Conservation (phyloP, 2,113 vertebrate species). For the Pongo pygmaeus region DNA sequence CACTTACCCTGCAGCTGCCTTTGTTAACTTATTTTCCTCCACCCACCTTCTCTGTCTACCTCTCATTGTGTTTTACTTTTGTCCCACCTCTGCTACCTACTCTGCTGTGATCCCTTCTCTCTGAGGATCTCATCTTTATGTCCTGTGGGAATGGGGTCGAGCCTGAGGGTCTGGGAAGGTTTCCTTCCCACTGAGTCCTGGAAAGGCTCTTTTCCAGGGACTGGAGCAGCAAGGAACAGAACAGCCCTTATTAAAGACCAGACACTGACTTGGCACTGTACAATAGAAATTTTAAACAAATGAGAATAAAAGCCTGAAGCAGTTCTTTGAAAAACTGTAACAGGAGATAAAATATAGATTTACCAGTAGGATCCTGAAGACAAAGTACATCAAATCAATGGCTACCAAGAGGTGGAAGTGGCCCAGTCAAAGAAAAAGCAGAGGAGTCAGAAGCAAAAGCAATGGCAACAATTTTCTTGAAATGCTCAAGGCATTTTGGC, state of each 20-base stretch:
- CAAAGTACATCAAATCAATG: background rate
- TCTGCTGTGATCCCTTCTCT: background rate
- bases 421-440: background rate
- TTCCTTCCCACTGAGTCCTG: background rate
- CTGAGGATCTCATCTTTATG: background rate
- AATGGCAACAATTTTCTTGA: background rate
- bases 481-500: background rate
- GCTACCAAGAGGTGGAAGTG: background rate
- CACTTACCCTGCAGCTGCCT: background rate
- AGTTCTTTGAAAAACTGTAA: background rate
- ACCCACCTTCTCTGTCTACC: background rate
- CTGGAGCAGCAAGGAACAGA: background rate
- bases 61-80: background rate
- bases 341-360: background rate
- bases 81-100: background rate
- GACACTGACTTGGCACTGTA: background rate
- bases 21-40: background rate
- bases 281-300: background rate
- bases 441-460: background rate
- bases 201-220: background rate
- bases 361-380: background rate
- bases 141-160: background rate
- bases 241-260: background rate
- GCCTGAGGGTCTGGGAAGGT: background rate
- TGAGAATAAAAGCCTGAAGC: background rate